Conservation (phyloP, 2,797 vertebrate genomes). For the Hylomyscus alleni region DNA sequence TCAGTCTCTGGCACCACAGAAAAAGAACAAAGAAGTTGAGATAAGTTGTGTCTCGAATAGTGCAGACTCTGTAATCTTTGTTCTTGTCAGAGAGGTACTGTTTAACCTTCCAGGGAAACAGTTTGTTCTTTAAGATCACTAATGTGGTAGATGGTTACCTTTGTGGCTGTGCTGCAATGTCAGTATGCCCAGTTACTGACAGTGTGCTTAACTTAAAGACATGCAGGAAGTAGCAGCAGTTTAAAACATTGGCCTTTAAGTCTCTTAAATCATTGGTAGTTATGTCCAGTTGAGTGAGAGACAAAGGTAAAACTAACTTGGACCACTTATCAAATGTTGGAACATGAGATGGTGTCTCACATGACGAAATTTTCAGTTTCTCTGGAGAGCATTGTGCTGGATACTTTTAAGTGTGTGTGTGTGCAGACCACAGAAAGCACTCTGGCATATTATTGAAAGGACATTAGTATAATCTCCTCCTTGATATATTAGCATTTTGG, state of each 20-base stretch:
- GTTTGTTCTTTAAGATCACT: conserved; percentile 19
- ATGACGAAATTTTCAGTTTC: neutral
- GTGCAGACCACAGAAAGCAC: neutral
- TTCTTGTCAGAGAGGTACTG: neutral
- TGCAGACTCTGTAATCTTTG: neutral
- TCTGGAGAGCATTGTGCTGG: neutral
- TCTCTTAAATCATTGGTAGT: conserved; percentile 18
- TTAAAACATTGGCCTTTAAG: conserved; percentile 31
- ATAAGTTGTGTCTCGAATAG: conserved; percentile 12
- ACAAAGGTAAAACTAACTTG: conserved; percentile 16
- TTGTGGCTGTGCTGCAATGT: neutral
- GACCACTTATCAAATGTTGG: neutral
- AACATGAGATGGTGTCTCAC: neutral
- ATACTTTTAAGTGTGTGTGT: neutral
- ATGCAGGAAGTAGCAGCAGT: neutral
- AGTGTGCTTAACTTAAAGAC: conserved; percentile 36
- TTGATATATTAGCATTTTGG: neutral
- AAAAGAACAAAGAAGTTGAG: conserved; percentile 30
- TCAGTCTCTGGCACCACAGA: neutral
- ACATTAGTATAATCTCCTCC: neutral
- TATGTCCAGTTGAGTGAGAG: conserved; percentile 40
- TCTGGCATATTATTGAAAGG: neutral
- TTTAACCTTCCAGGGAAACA: conserved; percentile 1
- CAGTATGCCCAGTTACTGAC: neutral
- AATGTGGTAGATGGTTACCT: neutral